phyloP scores from a whole-genome alignment of 2,797 vertebrate species.

The Coreius guichenoti region DNA sequence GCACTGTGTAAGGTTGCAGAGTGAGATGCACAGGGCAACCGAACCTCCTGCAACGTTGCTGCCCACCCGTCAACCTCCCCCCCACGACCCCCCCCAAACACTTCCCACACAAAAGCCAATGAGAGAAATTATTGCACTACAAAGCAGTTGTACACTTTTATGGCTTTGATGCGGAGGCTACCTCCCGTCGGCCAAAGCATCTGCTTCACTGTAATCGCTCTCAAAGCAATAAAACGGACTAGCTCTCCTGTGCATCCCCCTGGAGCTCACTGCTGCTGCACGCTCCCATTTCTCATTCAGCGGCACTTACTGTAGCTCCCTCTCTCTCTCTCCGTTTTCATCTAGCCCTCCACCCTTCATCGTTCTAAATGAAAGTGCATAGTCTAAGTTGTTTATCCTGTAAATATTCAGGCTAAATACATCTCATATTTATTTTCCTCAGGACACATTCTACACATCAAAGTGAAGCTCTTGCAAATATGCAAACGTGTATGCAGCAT shows the following conservation, averaged over 20 bases:
- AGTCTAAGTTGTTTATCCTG: constrained; percentile 59
- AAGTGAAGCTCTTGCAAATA: constrained; percentile 38
- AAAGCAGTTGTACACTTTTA: constrained; percentile 84
- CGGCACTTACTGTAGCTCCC: constrained; percentile 11
- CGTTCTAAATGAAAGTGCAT: constrained; percentile 59
- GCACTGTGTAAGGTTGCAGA: constrained; percentile 35
- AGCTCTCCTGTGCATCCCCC: constrained; percentile 47
- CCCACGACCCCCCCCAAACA: constrained; percentile 65
- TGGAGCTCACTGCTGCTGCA: constrained; percentile 67
- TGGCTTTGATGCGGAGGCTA: constrained; percentile 76
- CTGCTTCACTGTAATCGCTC: constrained; percentile 75
- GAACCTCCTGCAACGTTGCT: constrained; percentile 54
- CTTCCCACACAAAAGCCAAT: constrained; percentile 75
- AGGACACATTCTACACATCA: constrained; percentile 51
- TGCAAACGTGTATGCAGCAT: constrained; percentile 40
- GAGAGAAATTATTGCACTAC: constrained; percentile 84
- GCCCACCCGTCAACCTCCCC: neutral
- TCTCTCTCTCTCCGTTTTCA: constrained; percentile 24
- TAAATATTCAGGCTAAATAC: constrained; percentile 59
- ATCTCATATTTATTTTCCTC: constrained; percentile 51
- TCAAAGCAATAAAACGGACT: constrained; percentile 71
- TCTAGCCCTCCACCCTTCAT: constrained; percentile 34
- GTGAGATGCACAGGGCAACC: constrained; percentile 56
- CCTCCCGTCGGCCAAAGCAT: constrained; percentile 81
- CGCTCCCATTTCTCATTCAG: constrained; percentile 25